Evolutionary conservation across 2,888 invertebrate genomes (phyloP).

Genomic region (Drosophila gaucha): DNA sequence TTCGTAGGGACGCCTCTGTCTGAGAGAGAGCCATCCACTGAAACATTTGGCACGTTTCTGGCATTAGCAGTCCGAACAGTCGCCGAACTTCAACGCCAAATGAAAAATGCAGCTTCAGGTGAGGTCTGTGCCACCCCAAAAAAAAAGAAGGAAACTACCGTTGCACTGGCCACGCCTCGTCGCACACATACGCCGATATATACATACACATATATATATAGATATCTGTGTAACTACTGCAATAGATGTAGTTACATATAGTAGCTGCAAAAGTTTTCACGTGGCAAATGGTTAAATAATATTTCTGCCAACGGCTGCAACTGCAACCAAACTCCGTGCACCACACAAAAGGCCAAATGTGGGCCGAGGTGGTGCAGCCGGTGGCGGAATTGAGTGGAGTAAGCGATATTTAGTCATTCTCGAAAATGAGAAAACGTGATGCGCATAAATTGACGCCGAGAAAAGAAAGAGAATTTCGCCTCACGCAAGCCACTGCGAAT

Average conservation of each 20-base stretch:
- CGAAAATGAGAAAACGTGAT: conserved; percentile 83
- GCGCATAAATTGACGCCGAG: conserved; percentile 79
- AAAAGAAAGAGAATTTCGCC: conserved; percentile 44
- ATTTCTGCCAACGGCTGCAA: conserved; percentile 47
- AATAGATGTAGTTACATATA: conserved; percentile 1
- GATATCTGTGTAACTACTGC: conserved; percentile 13
- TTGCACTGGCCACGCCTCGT: conserved; percentile 54
- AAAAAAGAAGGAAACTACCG: conserved; percentile 32
- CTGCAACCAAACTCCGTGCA: conserved; percentile 43
- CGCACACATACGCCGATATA: neutral
- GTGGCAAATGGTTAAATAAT: conserved; percentile 62
- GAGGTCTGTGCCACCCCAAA: conserved; percentile 50
- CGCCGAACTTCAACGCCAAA: conserved; percentile 57
- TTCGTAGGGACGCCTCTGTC: conserved; percentile 26
- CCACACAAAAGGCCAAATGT: conserved; percentile 23
- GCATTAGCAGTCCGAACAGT: conserved; percentile 63
- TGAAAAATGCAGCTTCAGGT: conserved; percentile 68
- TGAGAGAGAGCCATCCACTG: conserved; percentile 20
- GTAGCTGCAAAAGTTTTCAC: conserved; percentile 48
- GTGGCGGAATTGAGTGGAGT: conserved; percentile 59
- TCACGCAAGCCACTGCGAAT: conserved; percentile 52
- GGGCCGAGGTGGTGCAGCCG: conserved; percentile 28
- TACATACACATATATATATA: neutral
- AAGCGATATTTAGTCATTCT: conserved; percentile 84
- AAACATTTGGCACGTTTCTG: conserved; percentile 69